Base-by-base conservation (phyloP, 2,797 vertebrate genomes). In the Mus caroli region DNA sequence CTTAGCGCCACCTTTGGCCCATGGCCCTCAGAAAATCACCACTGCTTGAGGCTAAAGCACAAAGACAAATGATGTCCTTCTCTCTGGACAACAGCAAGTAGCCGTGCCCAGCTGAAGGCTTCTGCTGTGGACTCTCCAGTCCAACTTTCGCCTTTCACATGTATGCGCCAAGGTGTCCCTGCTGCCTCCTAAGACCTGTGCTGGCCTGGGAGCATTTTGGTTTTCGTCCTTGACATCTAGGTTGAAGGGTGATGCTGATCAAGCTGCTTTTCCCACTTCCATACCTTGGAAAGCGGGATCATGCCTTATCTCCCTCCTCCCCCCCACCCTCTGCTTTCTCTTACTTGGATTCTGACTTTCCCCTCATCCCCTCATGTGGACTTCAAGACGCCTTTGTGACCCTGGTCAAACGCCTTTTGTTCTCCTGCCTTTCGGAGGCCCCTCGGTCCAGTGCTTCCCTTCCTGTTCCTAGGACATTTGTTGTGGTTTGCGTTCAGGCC, bases 401-500 rank as follows among this genome's bases (percentile, higher is more conserved):
- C 60, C n/a, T 92, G 24, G 6, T n/a, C 80, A 89, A 90, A 52
- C 62, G 73, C 88, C n/a, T 82, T 24, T 92, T 88, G 64, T 75
- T 58, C 56, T 58, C 56, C 58, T 13, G 46, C 43, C 46, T 52
- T 78, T 82, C 11, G n/a, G 31, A 91, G 87, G n/a, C 24, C 83
- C 28, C 22, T 7, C 8, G 84, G 67, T 91, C 64, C 34, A 88
- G 6, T 28, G 28, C 6, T 90, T 93, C 40, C 31, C 34, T 9
- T 92, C 43, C 17, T 71, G 31, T 12, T 22, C 12, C 24, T 11
- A 82, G 19, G 34, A 58, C n/a, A 15, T 77, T 92, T 19, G 14
- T n/a, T 95, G 78, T 77, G 2, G 50, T 88, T 92, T 92, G 20
- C 40, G 77, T 69, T 7, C 75, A 92, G 60, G 90, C 75, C n/a